Base-by-base conservation (phyloP, 37 sponge, comb jelly and placozoan species). In the Beroe forskalii region DNA sequence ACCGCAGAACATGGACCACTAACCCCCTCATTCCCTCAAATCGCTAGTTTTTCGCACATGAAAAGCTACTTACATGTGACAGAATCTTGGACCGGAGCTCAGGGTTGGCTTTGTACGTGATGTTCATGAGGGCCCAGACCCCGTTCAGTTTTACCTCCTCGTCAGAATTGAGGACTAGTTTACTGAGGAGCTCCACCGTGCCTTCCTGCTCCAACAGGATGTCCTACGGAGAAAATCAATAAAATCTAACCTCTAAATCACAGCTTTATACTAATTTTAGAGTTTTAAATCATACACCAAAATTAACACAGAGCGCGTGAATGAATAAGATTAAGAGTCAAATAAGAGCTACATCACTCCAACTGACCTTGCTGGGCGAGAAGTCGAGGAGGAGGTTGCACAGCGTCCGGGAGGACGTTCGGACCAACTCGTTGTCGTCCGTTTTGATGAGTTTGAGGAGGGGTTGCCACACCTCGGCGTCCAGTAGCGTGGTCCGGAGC, bases 351-450 rank as follows among this genome's bases (percentile, higher is more conserved):
- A n/a, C n/a, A n/a, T n/a, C n/a, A n/a, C n/a, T n/a, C n/a, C 31
- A 64, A 33, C 38, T 35, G 28, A 91, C 91, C 91, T 92, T 94
- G 48, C 91, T 76, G 43, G 94, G 94, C 23, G 93, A 94, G 83
- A 92, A 94, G 48, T 90, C 91, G 19, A 94, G 91, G 35, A 94
- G 92, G 25, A 94, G 89, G 91, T 94, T 94, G 55, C 90, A 92
- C 37, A 32, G 35, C 0, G 90, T 89, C n/a, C 93, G 76, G 62
- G 91, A 92, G 28, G 93, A 89, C 24, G 91, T 67, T 30, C 32
- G 41, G 17, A 94, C 83, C 39, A 75, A 80, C 28, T 92, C 92
- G 33, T 76, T 69, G 32, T 91, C 91, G 24, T 75, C 38, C 40
- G 83, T 36, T 35, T 38, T 76, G 6, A 91, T 67, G 64, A 92